Evolutionary conservation across 2,888 invertebrate genomes (phyloP), one percentile per base, ranked within the genome.

Genomic region (Aquatica leii): DNA sequence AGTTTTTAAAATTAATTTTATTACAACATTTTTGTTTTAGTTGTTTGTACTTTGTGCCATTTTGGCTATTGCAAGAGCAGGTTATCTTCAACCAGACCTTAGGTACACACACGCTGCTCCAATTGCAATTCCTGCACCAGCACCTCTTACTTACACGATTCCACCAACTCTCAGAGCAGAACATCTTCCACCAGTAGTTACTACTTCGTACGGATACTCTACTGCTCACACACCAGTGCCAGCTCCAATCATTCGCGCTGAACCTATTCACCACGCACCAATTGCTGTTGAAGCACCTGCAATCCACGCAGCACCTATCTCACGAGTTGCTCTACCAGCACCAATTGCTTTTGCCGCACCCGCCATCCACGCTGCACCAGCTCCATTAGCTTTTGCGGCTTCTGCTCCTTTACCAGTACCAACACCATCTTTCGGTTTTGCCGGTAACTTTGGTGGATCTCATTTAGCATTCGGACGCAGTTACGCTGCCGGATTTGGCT

Each of bases 21-120:
- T n/a, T n/a, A n/a, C n/a, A n/a, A n/a, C n/a, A n/a, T n/a, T n/a
- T 24, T 41, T 41, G 4, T 46, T 46, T 6, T 18, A 46, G 46
- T 46, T 14, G n/a, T 17, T 18, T 2, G 11, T 8, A 1, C 8
- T 46, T 5, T 46, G 46, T n/a, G 46, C 46, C 6, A 20, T 8
- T 20, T 20, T 46, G 20, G 46, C 46, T 18, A n/a, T 46, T 20
- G 46, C 46, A n/a, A 46, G 46, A 17, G 46, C 46, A 11, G 46
- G 46, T 20, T 46, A 46, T 18, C 43, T 43, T 46, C 8, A 4
- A 46, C 46, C 46, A 15, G 20, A 17, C 1, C 11, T 20, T 5
- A 46, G 46, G 18, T 46, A 46, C 46, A 18, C 46, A 9, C 46
- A 46, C 46, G 46, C 18, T 20, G 46, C 17, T 20, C 46, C 46